Conservation (phyloP, 2,113 vertebrate species). For the Corythaeola cristata region DNA sequence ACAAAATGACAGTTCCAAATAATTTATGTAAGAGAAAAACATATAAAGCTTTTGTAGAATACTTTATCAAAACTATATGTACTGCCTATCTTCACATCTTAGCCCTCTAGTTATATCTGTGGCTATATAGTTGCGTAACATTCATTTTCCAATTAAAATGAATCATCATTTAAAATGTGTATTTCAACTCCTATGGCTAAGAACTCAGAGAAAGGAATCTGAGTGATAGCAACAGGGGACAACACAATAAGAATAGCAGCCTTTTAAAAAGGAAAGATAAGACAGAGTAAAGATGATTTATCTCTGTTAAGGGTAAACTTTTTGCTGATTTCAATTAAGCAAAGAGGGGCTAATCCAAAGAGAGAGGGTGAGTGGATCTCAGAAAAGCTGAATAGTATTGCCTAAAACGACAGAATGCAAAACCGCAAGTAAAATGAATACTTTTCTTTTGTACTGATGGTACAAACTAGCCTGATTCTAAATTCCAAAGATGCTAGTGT, state of each 20-base stretch:
- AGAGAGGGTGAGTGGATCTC: neutral
- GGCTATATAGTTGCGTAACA: neutral
- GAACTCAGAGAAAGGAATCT: neutral
- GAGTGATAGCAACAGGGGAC: neutral
- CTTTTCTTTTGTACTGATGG: neutral
- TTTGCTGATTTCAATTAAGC: neutral
- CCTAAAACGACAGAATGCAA: neutral
- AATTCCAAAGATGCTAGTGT: neutral
- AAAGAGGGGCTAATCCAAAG: neutral
- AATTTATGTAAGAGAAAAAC: neutral
- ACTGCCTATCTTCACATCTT: neutral
- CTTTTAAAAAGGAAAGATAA: neutral
- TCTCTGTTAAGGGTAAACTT: neutral
- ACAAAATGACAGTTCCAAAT: neutral
- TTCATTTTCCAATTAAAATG: neutral
- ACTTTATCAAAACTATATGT: rapidly evolving
- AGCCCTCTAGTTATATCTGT: neutral
- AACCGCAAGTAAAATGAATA: neutral
- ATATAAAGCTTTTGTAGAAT: neutral
- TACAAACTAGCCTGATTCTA: neutral
- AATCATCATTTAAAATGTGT: neutral
- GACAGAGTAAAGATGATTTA: neutral
- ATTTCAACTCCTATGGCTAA: neutral
- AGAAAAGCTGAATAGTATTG: neutral
- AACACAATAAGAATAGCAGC: neutral